Base-by-base conservation (phyloP, 2,888 invertebrate genomes). In the Xylota sylvarum region DNA sequence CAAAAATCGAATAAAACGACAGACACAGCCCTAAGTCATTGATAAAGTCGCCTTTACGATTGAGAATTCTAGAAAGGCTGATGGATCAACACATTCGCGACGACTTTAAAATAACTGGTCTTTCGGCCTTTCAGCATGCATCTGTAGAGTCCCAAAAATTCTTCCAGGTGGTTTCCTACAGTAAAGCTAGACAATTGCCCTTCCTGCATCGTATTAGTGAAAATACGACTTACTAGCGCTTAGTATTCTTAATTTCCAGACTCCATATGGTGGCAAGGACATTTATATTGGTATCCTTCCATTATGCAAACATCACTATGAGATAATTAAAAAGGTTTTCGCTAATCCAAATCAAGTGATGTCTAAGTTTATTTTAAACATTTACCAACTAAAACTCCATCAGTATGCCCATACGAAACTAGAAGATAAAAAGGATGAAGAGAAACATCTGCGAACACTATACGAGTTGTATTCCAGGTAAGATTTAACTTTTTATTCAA, bases 351-450 rank as follows among this genome's bases (percentile, higher is more conserved):
- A 98, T 88, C 97, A 98, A 93, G 98, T 99, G 7, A 98, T 99
- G 97, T 97, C 97, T 79, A 99, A 99, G 93, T 98, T 99, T 92
- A 97, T 99, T 56, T 94, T 99, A 17, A 98, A 98, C 92, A 97
- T 99, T 84, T 99, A 98, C 92, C 97, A 98, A 89, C 94, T 97
- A 6, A 97, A 98, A 92, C 94, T 97, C 50, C 96, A 97, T 93
- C 97, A 97, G 90, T 96, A 97, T 90, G 96, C 98, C 32, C 95
- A 96, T 84, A 96, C 96, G 0, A 96, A 96, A 90, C 93, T 99
- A 65, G 96, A 97, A 88, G 96, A 97, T 89, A 96, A 96, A 90
- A 95, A 94, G 88, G 97, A 98, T 90, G 94, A 96, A 17, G 98
- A 98, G 89, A 96, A 96, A 89, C 99, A 99, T 93, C 94, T 99